Percentiles rank a stretch among this genome's conserved stretches.
phyloP scores from a whole-genome alignment of 2,113 vertebrate genomes.

The Myotis brandtii region DNA sequence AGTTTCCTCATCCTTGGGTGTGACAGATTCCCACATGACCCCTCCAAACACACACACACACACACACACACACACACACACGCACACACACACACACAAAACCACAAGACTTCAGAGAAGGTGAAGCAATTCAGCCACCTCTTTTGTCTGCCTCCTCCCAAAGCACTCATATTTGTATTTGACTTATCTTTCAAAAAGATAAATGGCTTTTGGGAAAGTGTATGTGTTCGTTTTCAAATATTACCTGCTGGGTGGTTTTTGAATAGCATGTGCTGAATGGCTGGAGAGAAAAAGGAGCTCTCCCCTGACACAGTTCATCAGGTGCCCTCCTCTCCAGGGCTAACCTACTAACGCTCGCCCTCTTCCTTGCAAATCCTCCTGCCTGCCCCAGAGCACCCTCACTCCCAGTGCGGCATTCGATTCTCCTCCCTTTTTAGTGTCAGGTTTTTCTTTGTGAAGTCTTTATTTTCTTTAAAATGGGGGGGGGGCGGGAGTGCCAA shows the following conservation, averaged over 20 bases:
- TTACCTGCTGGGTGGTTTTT: neutral
- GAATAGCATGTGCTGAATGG: neutral
- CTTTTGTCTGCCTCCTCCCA: neutral
- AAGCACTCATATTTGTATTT: neutral
- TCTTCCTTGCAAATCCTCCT: neutral
- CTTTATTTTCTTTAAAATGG: constrained; percentile 35
- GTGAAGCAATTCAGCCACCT: neutral
- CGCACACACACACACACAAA: neutral
- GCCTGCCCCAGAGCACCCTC: neutral
- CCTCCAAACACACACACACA: neutral
- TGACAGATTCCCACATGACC: neutral
- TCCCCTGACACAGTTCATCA: too few relatives aligned
- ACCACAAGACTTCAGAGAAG: neutral
- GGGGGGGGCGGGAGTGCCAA: neutral
- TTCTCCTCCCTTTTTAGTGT: neutral
- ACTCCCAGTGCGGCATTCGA: neutral
- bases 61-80: neutral
- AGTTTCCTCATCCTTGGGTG: neutral
- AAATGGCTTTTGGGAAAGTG: neutral
- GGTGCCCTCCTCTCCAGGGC: neutral
- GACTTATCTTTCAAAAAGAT: neutral
- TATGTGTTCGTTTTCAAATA: neutral
- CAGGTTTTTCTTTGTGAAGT: neutral
- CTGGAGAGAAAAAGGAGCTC: neutral
- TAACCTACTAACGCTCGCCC: neutral